These are phyloP conservation scores for Hydrolagus colliei DNA, from an alignment of 2,797 vertebrate genomes.

Conservation along the genomic window DNA sequence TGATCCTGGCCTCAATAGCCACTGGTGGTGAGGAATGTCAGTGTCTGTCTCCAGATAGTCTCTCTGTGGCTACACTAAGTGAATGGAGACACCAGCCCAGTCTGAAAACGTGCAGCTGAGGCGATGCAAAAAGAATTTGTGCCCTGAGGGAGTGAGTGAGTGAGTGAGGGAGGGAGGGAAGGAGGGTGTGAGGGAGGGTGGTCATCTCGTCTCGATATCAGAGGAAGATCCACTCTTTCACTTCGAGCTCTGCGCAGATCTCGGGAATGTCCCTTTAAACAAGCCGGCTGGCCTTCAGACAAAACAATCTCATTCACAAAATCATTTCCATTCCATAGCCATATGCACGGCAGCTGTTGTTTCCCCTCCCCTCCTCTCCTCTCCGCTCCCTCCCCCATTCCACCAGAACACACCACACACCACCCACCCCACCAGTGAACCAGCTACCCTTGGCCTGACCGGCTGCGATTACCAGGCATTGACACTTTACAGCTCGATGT, in stretches of 20 bases:
- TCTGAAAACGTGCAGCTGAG: not conserved
- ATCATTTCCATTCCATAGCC: constrained; percentile 24
- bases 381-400: not conserved
- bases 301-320: constrained; percentile 26
- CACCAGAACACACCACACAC: not conserved
- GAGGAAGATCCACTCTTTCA: not conserved
- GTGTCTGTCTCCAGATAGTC: no score
- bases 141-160: no score
- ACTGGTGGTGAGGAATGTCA: no score
- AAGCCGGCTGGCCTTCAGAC: not conserved
- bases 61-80: not conserved
- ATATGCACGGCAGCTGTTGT: constrained; percentile 19
- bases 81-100: not conserved
- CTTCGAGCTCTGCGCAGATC: not conserved
- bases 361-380: not conserved
- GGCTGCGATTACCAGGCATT: rapidly evolving
- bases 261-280: constrained; percentile 1
- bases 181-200: no score
- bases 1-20: no score
- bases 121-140: not conserved
- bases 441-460: not conserved
- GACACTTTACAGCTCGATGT: constrained; percentile 21
- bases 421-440: rapidly evolving
- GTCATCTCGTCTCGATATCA: not conserved
- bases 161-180: no score